phyloP scores from a whole-genome alignment of 2,113 vertebrate species.

The Gasterosteus aculeatus region DNA sequence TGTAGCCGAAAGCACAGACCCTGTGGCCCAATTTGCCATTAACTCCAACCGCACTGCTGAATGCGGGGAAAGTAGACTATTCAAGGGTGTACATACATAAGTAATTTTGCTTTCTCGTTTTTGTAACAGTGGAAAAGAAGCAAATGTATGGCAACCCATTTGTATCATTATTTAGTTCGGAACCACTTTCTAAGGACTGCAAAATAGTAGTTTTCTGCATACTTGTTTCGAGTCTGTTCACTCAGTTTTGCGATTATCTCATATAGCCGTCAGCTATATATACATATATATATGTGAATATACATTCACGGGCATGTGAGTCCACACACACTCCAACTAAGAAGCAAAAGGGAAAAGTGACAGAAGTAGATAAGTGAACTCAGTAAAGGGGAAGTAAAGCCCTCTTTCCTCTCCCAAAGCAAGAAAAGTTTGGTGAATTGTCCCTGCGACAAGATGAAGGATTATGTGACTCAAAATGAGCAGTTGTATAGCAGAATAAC shows the following conservation, averaged over 20 bases:
- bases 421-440: not conserved
- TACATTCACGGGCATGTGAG: constrained; percentile 64
- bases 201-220: too few species aligned
- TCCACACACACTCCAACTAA: constrained; percentile 84
- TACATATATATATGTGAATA: too few species aligned
- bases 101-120: not conserved
- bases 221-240: too few species aligned
- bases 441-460: not conserved
- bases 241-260: too few species aligned
- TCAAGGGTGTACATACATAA: not conserved
- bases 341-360: constrained; percentile 51
- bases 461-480: not conserved
- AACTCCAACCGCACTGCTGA: constrained; percentile 10
- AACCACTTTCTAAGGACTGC: too few species aligned
- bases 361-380: constrained; percentile 14
- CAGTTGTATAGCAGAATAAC: too few species aligned
- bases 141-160: not conserved
- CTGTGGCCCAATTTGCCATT: constrained; percentile 25
- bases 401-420: not conserved
- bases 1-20: constrained; percentile 20
- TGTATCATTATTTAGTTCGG: not conserved
- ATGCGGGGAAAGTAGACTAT: not conserved
- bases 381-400: not conserved
- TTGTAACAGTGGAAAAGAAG: not conserved
- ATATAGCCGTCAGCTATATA: too few species aligned